Conservation (phyloP, 2,113 vertebrate species). For the Gopherus evgoodei region DNA sequence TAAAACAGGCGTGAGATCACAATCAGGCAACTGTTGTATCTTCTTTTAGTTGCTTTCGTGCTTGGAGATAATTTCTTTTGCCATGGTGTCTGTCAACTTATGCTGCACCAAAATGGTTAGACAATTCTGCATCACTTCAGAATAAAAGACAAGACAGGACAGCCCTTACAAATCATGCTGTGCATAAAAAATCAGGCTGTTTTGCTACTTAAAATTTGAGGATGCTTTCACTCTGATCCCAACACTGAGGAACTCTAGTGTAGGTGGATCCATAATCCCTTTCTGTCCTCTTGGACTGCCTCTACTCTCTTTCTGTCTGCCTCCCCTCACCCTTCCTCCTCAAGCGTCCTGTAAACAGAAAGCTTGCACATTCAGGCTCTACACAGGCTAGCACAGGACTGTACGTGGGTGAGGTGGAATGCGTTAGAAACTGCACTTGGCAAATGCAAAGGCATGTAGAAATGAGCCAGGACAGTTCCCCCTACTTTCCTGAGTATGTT, state of each 20-base stretch:
- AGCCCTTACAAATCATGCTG: not conserved
- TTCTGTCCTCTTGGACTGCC: conserved; percentile 51
- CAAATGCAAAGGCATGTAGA: not conserved
- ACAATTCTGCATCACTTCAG: not conserved
- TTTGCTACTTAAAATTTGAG: conserved; percentile 32
- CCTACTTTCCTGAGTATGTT: not conserved
- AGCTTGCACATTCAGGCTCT: conserved; percentile 34
- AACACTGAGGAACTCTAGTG: not conserved
- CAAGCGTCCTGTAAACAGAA: conserved; percentile 48
- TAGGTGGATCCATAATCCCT: conserved; percentile 35
- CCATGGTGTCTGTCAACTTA: not conserved
- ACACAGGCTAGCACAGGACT: not conserved
- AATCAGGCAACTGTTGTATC: not conserved
- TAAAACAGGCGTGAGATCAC: not conserved
- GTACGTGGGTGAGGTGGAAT: conserved; percentile 55
- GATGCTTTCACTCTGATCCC: conserved; percentile 43
- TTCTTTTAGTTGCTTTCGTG: not conserved
- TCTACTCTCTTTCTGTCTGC: conserved; percentile 40
- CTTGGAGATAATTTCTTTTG: not conserved
- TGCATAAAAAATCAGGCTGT: not conserved
- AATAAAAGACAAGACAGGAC: not conserved
- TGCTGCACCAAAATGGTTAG: not conserved
- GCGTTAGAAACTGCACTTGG: conserved; percentile 48
- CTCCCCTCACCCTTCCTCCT: conserved; percentile 53
- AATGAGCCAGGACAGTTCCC: conserved; percentile 41